These are phyloP conservation scores for Corynorhinus townsendii DNA, from an alignment of 2,113 vertebrate genomes.

Conservation along the genomic window DNA sequence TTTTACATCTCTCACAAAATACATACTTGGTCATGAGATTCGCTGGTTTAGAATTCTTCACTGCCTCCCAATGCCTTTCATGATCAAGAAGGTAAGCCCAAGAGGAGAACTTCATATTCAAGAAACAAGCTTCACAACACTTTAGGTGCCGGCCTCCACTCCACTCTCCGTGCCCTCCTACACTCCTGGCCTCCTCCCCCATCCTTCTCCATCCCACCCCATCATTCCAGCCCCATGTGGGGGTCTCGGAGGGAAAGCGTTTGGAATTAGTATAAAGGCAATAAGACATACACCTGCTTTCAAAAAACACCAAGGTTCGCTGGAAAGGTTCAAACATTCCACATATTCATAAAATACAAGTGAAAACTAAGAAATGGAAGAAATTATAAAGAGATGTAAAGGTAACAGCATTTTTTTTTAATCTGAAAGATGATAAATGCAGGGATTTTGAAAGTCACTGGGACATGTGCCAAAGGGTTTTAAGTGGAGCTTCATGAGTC, in stretches of 20 bases:
- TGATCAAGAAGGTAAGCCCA: not conserved
- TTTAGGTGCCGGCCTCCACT: not conserved
- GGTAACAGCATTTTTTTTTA: not conserved
- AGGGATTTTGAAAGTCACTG: not conserved
- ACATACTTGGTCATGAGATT: not conserved
- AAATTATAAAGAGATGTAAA: not conserved
- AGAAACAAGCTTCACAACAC: not conserved
- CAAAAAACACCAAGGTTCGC: not conserved
- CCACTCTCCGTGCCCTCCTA: not conserved
- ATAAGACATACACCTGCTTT: not conserved
- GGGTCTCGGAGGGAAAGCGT: accelerated
- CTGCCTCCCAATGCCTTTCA: not conserved
- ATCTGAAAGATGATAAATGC: not conserved
- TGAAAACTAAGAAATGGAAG: not conserved
- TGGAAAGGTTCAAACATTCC: not conserved
- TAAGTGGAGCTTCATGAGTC: not conserved
- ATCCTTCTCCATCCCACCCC: not conserved
- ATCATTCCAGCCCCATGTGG: not conserved
- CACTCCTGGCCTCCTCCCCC: not conserved
- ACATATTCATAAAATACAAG: not conserved
- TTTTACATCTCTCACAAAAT: not conserved
- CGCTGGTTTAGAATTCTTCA: not conserved
- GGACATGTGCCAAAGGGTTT: not conserved
- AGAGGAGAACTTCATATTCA: not conserved
- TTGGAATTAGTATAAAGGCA: not conserved